phyloP scores from a whole-genome alignment of 2,888 invertebrate genomes.

The Cerceris ruficornis region DNA sequence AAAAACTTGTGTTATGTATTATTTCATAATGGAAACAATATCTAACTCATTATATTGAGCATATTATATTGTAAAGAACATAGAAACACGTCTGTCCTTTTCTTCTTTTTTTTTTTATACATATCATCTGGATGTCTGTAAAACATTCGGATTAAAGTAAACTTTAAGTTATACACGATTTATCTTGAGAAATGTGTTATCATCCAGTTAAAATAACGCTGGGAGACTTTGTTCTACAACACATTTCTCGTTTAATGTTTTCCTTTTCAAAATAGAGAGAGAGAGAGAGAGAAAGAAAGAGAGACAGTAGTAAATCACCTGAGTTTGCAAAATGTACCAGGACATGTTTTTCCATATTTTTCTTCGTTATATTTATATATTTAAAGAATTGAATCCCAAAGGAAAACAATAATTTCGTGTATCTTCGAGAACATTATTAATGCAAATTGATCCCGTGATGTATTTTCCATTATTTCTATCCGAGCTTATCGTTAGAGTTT shows the following conservation, averaged over 20 bases:
- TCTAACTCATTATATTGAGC: conserved; percentile 27
- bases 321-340: conserved; percentile 3
- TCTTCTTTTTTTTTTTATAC: conserved; percentile 16
- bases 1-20: conserved; percentile 40
- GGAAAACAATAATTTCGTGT: conserved; percentile 62
- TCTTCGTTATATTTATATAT: conserved; percentile 18
- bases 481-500: conserved; percentile 7
- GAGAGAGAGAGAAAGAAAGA: background rate
- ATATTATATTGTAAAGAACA: conserved; percentile 39
- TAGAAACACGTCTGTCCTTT: conserved; percentile 9
- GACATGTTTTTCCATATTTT: background rate
- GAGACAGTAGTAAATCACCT: conserved; percentile 3
- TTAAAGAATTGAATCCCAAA: conserved; percentile 33
- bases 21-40: conserved; percentile 29
- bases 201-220: conserved; percentile 5
- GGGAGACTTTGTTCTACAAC: conserved; percentile 46
- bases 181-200: conserved; percentile 49
- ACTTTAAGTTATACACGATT: conserved; percentile 49
- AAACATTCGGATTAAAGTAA: conserved; percentile 35
- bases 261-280: conserved; percentile 41
- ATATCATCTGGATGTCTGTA: conserved; percentile 35
- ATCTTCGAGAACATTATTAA: conserved; percentile 52
- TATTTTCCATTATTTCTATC: background rate
- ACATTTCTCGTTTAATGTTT: conserved; percentile 53
- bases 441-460: conserved; percentile 70